Conservation (phyloP, 2,797 vertebrate species). For the Rhinogobio ventralis region DNA sequence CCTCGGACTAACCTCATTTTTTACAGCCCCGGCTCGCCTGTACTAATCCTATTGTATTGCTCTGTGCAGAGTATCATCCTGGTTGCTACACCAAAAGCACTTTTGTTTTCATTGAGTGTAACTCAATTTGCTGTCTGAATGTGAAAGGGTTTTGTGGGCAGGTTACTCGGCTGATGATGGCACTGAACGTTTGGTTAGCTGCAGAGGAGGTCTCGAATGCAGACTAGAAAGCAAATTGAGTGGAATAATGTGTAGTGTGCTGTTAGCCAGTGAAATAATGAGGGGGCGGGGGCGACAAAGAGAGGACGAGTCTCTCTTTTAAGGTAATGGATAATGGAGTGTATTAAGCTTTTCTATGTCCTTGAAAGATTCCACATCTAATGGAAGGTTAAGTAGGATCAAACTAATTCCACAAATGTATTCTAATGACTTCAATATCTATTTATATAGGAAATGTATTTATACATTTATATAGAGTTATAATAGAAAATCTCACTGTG, state of each 20-base stretch:
- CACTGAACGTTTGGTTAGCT: constrained; percentile 9
- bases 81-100: constrained; percentile 2
- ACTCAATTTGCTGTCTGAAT: constrained; percentile 19
- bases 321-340: constrained; percentile 25
- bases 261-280: constrained; percentile 32
- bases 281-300: not conserved
- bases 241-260: constrained; percentile 55
- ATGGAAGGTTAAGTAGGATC: constrained; percentile 37
- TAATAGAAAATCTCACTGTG: not conserved
- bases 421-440: constrained; percentile 18
- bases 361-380: constrained; percentile 40
- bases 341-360: constrained; percentile 2
- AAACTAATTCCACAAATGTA: constrained; percentile 42
- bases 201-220: constrained; percentile 27
- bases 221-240: constrained; percentile 48
- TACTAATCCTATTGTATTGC: not conserved
- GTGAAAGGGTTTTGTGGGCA: constrained; percentile 2
- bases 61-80: not conserved
- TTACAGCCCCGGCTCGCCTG: not conserved
- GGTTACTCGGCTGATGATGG: constrained; percentile 1
- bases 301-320: not conserved
- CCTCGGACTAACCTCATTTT: constrained; percentile 4
- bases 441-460: too few relatives aligned
- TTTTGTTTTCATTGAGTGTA: not conserved
- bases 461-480: too few relatives aligned